Base-by-base conservation (phyloP, 2,888 invertebrate species). In the Drosophila peninsularis region DNA sequence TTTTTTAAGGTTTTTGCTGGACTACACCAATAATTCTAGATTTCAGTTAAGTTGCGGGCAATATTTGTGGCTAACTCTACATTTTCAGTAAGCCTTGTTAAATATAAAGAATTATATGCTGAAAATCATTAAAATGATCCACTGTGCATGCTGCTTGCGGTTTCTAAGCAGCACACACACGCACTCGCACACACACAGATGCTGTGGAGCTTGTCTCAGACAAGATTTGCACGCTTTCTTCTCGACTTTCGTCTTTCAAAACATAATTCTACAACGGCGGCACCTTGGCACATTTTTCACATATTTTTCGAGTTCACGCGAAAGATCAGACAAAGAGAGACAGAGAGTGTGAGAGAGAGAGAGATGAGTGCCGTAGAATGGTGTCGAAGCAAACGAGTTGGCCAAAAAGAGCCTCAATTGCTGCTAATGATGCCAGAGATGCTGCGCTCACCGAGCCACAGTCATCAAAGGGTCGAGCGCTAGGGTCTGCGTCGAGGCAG, bases 161-260 rank as follows among this genome's bases (percentile, higher is more conserved):
- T 53, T 58, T 47, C 17, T 32, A 58, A 50, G 45, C 45, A 17
- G 9, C 45, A 27, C 52, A 44, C 41, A 34, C 32, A 9, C 44
- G n/a, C 34, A 11, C 6, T 21, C 10, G 36, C 10, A 41, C 14
- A 55, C 37, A 54, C 36, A 41, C 17, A 57, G 19, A 41, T 19
- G 11, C 32, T 19, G 19, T 14, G 19, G 5, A n/a, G 19, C 53
- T 10, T 5, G n/a, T 32, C 21, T 21, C 41, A 39, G 32, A 41
- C 47, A 54, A 74, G 79, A 84, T 83, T 83, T 83, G 88, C 83
- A 83, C 83, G 88, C 83, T 83, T 83, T 83, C 83, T 83, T 83
- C 83, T 81, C 73, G 54, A 83, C 60, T 78, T 78, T 73, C 68
- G 78, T 78, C 78, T 75, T 64, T 62, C 50, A 52, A 64, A 56